Base-by-base conservation (phyloP, 2,888 invertebrate genomes). In the Melanophora roralis region DNA sequence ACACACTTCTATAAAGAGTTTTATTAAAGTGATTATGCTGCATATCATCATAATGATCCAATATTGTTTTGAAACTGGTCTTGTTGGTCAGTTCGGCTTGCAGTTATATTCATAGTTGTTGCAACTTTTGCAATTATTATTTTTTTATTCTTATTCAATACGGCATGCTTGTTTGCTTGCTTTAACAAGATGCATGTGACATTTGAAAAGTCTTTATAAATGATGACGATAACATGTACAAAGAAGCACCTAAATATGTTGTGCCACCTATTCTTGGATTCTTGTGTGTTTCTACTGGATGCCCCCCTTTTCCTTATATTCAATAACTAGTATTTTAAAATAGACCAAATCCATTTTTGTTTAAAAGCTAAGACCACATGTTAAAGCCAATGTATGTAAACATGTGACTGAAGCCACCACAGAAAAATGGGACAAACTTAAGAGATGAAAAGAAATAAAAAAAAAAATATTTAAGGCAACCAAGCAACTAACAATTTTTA, bases 101-200 rank as follows among this genome's bases (percentile, higher is more conserved):
- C 4, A 43, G 8, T 1, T n/a, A 12, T 8, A 5, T 43, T 40
- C 8, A 27, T 27, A 12, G 1, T 34, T 21, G 19, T 40, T 51
- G 49, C 34, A 60, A 65, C 16, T 65, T 65, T 21, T 57, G n/a
- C 14, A 21, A 1, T n/a, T 34, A 11, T 59, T 65, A 9, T 21
- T n/a, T 59, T 49, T 32, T 47, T 14, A 14, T n/a, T 3, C 12
- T 53, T 9, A n/a, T n/a, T n/a, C n/a, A n/a, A n/a, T n/a, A n/a
- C n/a, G n/a, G n/a, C 12, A 27, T 21, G 51, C 47, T 23, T 49
- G 21, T 60, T 47, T 72, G 32, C 27, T 4, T 59, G 36, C 6
- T 47, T 9, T 73, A 55, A 45, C 19, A 68, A 74, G 65, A 65
- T 71, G 65, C 69, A 59, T 69, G 68, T 74, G 74, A 69, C 78